Percentiles rank a stretch among this genome's conserved stretches.
phyloP scores from a whole-genome alignment of 37 sponge, comb jelly and placozoan species.

The Crambe crambe region DNA sequence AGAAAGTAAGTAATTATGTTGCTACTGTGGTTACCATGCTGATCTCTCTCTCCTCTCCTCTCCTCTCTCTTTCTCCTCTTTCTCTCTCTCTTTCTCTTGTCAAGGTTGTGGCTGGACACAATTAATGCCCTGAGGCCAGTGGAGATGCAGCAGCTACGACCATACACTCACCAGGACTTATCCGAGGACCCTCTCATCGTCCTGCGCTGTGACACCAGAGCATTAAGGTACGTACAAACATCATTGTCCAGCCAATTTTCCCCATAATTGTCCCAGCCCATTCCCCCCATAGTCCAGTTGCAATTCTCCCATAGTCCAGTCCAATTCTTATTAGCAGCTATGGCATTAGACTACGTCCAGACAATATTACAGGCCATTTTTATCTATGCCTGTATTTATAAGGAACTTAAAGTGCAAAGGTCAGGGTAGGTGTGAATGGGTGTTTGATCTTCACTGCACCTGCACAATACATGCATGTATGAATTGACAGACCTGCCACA shows the following conservation, averaged over 20 bases:
- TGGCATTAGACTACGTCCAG: too few species aligned
- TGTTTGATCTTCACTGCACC: too few species aligned
- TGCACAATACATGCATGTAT: too few species aligned
- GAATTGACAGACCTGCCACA: too few species aligned
- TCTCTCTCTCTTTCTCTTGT: constrained; percentile 4
- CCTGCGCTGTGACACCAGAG: constrained; percentile 69
- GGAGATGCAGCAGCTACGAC: not conserved
- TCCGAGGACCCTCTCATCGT: constrained; percentile 76
- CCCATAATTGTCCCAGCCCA: too few species aligned
- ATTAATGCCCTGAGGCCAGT: constrained; percentile 64
- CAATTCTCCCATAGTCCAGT: too few species aligned
- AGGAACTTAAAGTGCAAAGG: too few species aligned
- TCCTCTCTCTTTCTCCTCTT: constrained; percentile 47
- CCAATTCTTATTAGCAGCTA: too few species aligned
- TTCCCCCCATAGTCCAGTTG: too few species aligned
- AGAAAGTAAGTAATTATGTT: constrained; percentile 45
- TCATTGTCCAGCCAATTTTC: not conserved
- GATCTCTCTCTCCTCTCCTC: not conserved
- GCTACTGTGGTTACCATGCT: not conserved
- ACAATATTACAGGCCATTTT: too few species aligned
- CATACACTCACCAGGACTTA: constrained; percentile 59
- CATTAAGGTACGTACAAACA: constrained; percentile 63
- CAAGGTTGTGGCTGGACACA: constrained; percentile 79
- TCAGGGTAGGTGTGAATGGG: too few species aligned
- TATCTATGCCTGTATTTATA: too few species aligned